phyloP scores from a whole-genome alignment of 2,888 invertebrate genomes.

The Conchocele bisecta region DNA sequence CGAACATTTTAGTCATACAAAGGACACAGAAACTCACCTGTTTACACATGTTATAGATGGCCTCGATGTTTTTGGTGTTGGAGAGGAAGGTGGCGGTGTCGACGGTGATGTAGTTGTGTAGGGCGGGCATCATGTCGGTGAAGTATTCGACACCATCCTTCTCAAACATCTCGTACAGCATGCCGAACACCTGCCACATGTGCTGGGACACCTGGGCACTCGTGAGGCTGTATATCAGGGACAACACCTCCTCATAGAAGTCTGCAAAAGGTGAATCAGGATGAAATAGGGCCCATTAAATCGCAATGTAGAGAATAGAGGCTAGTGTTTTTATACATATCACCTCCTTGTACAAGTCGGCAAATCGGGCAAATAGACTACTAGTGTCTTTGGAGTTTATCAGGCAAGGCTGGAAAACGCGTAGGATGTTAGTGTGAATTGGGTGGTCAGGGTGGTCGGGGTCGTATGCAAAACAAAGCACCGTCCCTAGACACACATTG shows the following conservation, averaged over 20 bases:
- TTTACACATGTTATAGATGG: slow-evolving; percentile 97
- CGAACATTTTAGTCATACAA: background rate
- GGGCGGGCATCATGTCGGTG: slow-evolving; percentile 97
- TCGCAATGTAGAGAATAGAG: too few species aligned
- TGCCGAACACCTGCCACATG: slow-evolving; percentile 97
- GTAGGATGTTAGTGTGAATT: too few species aligned
- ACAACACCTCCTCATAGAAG: slow-evolving; percentile 98
- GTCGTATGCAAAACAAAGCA: too few species aligned
- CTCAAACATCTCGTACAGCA: slow-evolving; percentile 89
- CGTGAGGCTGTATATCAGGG: slow-evolving; percentile 95
- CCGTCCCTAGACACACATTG: too few species aligned
- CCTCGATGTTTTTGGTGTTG: slow-evolving; percentile 93
- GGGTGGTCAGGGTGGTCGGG: too few species aligned
- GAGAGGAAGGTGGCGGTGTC: slow-evolving; percentile 97
- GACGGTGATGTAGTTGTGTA: slow-evolving; percentile 98
- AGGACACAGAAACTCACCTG: slow-evolving; percentile 87
- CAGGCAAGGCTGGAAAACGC: too few species aligned
- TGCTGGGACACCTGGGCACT: slow-evolving; percentile 93
- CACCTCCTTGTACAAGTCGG: too few species aligned
- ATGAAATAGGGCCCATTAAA: too few species aligned
- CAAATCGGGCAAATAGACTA: too few species aligned
- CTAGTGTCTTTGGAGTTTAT: too few species aligned
- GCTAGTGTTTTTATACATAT: too few species aligned
- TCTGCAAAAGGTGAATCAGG: slow-evolving; percentile 87
- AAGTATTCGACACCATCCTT: slow-evolving; percentile 98